A percentile compares a stretch with the other conserved stretches of the same genome.
Evolutionary conservation across 2,888 invertebrate species (phyloP).

Genomic region (Synergus gifuensis): DNA sequence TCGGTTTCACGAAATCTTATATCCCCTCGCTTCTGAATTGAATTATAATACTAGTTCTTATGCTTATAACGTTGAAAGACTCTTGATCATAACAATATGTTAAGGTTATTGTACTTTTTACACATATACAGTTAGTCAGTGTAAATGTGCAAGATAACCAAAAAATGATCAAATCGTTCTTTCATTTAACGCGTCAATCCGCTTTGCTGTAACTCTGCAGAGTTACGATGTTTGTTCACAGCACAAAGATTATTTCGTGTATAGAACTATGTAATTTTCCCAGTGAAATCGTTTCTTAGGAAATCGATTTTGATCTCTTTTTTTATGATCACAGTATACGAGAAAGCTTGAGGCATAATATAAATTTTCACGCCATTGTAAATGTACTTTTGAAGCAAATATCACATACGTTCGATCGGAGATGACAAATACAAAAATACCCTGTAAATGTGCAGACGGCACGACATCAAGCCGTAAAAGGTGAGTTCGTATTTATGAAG

Average conservation of each 20-base stretch:
- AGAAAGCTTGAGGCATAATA: slow-evolving; percentile 8
- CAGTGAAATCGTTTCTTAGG: slow-evolving; percentile 8
- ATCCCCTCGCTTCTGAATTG: not conserved
- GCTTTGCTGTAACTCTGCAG: not conserved
- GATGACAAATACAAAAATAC: slow-evolving; percentile 25
- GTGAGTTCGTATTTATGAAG: not conserved
- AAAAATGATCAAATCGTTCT: too few species aligned
- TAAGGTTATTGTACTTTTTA: too few species aligned
- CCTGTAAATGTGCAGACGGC: slow-evolving; percentile 28
- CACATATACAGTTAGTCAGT: too few species aligned
- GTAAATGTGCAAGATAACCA: too few species aligned
- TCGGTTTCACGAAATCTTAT: not conserved
- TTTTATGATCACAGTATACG: slow-evolving; percentile 18
- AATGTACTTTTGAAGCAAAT: slow-evolving; percentile 25
- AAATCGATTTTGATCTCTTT: slow-evolving; percentile 28
- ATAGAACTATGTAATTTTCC: not conserved
- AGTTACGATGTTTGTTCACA: not conserved
- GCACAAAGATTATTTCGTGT: not conserved
- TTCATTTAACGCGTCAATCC: too few species aligned
- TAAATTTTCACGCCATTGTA: slow-evolving; percentile 35
- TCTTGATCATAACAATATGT: too few species aligned
- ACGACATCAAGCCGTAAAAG: slow-evolving; percentile 38
- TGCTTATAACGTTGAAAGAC: too few species aligned
- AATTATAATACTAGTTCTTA: too few species aligned
- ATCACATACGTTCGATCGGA: slow-evolving; percentile 18